Evolutionary conservation across 2,888 invertebrate species (phyloP).

Genomic region (Macaria notata): DNA sequence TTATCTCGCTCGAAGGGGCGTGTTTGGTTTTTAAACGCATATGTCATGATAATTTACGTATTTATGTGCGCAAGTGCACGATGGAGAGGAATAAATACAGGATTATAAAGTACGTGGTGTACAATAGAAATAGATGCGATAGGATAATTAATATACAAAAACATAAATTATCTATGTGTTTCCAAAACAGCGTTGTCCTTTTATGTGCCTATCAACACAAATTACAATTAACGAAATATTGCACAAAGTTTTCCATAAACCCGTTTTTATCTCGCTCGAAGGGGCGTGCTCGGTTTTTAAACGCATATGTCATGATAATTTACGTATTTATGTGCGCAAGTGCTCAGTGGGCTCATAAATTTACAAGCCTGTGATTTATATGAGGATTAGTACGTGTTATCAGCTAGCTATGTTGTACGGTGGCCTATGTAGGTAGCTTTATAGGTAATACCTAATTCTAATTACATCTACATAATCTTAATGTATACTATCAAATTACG

Average conservation of each 20-base stretch:
- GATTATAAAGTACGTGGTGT: no score
- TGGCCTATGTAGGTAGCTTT: slow-evolving; percentile 27
- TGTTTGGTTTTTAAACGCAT: slow-evolving; percentile 51
- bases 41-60: slow-evolving; percentile 66
- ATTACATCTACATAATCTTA: no score
- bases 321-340: slow-evolving; percentile 61
- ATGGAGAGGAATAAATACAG: no score
- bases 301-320: slow-evolving; percentile 59
- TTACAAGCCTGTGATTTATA: slow-evolving; percentile 71
- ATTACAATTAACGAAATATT: no score
- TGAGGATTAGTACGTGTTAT: slow-evolving; percentile 68
- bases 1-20: slow-evolving; percentile 30
- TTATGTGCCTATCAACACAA: no score
- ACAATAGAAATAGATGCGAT: no score
- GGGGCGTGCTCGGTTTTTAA: slow-evolving; percentile 49
- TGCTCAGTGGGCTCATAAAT: slow-evolving; percentile 71
- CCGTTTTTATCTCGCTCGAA: slow-evolving; percentile 28
- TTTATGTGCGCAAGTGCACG: slow-evolving; percentile 57
- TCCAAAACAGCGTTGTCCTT: no score
- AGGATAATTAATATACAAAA: no score
- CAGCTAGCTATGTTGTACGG: slow-evolving; percentile 43
- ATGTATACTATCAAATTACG: no score
- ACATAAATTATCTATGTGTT: no score
- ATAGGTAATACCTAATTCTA: background rate
- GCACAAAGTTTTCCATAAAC: slow-evolving; percentile 14